Evolutionary conservation across 2,113 vertebrate species (phyloP), one percentile per base, ranked within the genome.

Genomic region (Oophaga pumilio): DNA sequence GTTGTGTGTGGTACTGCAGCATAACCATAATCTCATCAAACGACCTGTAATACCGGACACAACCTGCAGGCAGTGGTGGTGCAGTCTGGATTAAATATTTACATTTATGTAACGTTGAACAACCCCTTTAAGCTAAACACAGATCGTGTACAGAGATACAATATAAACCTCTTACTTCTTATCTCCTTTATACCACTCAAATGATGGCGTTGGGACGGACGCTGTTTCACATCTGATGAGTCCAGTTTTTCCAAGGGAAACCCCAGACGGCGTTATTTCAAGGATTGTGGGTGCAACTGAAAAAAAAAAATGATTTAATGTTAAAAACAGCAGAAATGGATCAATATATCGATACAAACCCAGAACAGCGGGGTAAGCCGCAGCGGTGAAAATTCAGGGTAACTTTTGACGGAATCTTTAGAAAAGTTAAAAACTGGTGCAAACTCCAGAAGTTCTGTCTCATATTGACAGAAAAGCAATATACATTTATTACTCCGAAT

Each of bases 141-240:
- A 59, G 57, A 5, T 15, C 0, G 20, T 62, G 2, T 62, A 20
- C 60, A 0, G 60, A 7, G 49, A 43, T 49, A 43, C 24, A 56
- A 18, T 79, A 79, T 22, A 56, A 76, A 14, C 8, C 14, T 59
- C 97, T 97, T 96, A 99, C 98, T 97, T 98, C 94, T 97, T 99
- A 89, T 99, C 98, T 88, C 97, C 98, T 95, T 92, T 99, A 95
- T 95, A 99, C 98, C 98, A 99, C 93, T 98, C 98, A 66, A 99
- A 99, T 62, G 91, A 79, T 0, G 98, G 97, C 89, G 95, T 90
- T 56, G 98, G 98, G 82, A 99, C 96, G 85, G 98, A 97, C 74
- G 97, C 96, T 79, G 97, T 97, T 93, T 99, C 98, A 0, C 98
- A 99, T 87, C 98, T 94, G 88, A 99, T 96, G 93, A 98, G 90